Percentiles rank a stretch among this genome's conserved stretches.
phyloP scores from a whole-genome alignment of 2,797 vertebrate genomes.

The Lepus townsendii region DNA sequence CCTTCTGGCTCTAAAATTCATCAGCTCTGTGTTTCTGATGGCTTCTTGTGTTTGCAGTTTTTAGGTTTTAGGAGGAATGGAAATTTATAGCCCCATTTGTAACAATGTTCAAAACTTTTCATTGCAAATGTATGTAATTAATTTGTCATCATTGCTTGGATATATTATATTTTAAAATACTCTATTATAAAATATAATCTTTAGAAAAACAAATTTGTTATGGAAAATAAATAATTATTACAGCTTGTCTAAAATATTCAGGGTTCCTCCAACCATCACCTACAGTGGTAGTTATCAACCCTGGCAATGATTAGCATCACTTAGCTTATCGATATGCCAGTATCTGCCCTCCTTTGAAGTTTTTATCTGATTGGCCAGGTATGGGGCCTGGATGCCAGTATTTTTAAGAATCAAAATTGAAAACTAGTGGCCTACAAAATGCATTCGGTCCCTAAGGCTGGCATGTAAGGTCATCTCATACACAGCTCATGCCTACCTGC shows the following conservation, averaged over 20 bases:
- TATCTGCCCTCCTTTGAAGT: background rate
- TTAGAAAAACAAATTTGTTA: slow-evolving; percentile 63
- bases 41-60: slow-evolving; percentile 36
- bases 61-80: slow-evolving; percentile 38
- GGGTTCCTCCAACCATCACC: background rate
- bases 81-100: slow-evolving; percentile 34
- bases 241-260: slow-evolving; percentile 19
- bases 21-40: background rate
- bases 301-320: background rate
- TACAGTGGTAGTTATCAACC: background rate
- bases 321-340: background rate
- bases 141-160: slow-evolving; percentile 69
- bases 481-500: background rate
- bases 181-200: slow-evolving; percentile 61
- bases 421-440: slow-evolving; percentile 32
- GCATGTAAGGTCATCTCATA: background rate
- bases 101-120: slow-evolving; percentile 22
- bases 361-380: background rate
- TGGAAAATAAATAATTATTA: slow-evolving; percentile 62
- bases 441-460: background rate
- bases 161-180: slow-evolving; percentile 72
- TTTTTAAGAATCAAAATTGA: slow-evolving; percentile 63
- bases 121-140: slow-evolving; percentile 60
- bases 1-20: background rate
- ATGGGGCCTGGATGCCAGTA: background rate